phyloP scores from a whole-genome alignment of 2,113 vertebrate genomes.

The Pituophis catenifer region DNA sequence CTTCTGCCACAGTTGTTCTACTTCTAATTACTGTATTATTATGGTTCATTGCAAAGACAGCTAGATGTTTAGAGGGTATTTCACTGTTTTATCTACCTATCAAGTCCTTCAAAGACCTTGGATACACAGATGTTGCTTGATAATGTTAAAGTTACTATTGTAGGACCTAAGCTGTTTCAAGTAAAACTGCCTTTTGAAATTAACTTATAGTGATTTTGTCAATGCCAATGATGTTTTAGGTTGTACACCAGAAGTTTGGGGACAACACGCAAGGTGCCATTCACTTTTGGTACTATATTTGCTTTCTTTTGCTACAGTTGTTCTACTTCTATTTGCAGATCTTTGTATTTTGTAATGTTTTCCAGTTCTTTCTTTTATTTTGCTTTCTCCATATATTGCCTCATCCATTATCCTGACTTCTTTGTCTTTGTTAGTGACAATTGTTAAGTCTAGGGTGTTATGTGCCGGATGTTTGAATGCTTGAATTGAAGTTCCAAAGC shows the following conservation, averaged over 20 bases:
- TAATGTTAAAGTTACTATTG: not conserved
- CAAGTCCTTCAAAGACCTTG: not conserved
- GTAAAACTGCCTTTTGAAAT: not conserved
- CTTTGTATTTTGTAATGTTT: not conserved
- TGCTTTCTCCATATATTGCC: not conserved
- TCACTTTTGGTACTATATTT: not conserved
- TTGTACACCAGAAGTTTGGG: not conserved
- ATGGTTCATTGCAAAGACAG: not conserved
- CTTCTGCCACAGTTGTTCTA: not conserved
- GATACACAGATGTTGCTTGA: not conserved
- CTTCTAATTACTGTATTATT: not conserved
- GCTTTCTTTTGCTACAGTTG: not conserved
- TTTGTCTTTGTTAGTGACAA: not conserved
- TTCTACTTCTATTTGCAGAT: not conserved
- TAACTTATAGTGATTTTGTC: not conserved
- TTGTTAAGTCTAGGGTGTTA: not conserved
- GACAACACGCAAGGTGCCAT: not conserved
- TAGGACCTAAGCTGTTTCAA: not conserved
- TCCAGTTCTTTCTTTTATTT: not conserved
- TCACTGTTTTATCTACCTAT: not conserved
- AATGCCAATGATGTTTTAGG: not conserved
- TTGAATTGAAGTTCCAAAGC: not conserved
- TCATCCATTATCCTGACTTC: not conserved
- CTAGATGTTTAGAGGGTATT: not conserved
- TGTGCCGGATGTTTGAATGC: not conserved